A percentile compares a stretch with the other conserved stretches of the same genome.
These are phyloP conservation scores for Centropyge bicolor DNA, from an alignment of 2,797 vertebrate genomes.

Conservation along the genomic window DNA sequence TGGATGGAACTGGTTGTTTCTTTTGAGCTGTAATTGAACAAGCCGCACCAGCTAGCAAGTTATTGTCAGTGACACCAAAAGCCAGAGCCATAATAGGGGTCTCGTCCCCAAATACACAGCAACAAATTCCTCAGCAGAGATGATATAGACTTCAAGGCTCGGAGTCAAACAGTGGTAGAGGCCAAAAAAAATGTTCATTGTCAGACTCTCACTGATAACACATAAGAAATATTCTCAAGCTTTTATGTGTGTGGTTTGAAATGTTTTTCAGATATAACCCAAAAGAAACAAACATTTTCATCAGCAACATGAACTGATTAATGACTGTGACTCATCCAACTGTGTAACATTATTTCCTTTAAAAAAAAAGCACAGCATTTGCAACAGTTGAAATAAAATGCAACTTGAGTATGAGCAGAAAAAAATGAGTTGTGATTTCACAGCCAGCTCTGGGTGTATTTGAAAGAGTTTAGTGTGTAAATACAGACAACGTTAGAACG, in stretches of 20 bases:
- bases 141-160: conserved; percentile 36
- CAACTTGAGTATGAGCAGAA: conserved; percentile 32
- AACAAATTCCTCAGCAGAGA: conserved; percentile 61
- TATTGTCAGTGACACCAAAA: conserved; percentile 47
- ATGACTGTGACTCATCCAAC: conserved; percentile 30
- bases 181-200: conserved; percentile 57
- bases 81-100: conserved; percentile 48
- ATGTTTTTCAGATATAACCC: conserved; percentile 42
- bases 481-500: conserved; percentile 41
- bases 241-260: conserved; percentile 38
- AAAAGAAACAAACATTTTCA: conserved; percentile 62
- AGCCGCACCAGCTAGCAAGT: conserved; percentile 13
- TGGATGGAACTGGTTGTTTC: background rate
- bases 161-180: conserved; percentile 35
- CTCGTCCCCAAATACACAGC: conserved; percentile 49
- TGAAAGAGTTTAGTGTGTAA: conserved; percentile 42
- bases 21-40: conserved; percentile 20
- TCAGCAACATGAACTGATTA: conserved; percentile 49
- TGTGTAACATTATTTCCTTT: conserved; percentile 19
- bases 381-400: conserved; percentile 26
- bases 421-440: conserved; percentile 21
- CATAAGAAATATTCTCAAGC: conserved; percentile 42
- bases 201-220: conserved; percentile 35
- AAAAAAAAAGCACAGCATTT: conserved; percentile 1
- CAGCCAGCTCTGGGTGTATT: conserved; percentile 36